Conservation (phyloP, 1,140 invertebrate genomes). For the Neuroterus valhalla region DNA sequence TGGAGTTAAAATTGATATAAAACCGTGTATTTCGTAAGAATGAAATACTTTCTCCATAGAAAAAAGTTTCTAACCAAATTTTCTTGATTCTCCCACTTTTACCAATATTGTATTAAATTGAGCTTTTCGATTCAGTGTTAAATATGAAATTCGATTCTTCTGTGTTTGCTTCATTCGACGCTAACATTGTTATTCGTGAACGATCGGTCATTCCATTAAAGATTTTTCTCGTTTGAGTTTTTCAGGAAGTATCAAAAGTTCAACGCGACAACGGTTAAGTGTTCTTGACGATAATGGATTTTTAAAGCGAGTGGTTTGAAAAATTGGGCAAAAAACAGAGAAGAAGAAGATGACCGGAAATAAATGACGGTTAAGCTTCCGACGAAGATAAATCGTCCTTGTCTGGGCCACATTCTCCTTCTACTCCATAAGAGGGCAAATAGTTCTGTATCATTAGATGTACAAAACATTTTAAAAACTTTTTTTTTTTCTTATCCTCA, state of each 20-base stretch:
- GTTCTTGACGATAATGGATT: constrained; percentile 42
- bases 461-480: neutral
- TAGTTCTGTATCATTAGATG: neutral
- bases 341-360: constrained; percentile 39
- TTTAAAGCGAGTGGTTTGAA: constrained; percentile 43
- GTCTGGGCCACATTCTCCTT: constrained; percentile 3
- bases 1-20: too few species aligned
- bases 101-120: neutral
- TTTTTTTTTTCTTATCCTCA: too few species aligned
- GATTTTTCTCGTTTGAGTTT: constrained; percentile 16
- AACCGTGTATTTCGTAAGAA: too few species aligned
- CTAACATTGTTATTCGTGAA: constrained; percentile 17
- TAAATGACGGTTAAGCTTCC: constrained; percentile 45
- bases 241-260: constrained; percentile 6
- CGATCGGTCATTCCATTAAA: constrained; percentile 25
- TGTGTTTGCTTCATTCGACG: constrained; percentile 20
- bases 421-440: neutral
- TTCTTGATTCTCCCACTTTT: too few species aligned
- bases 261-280: neutral
- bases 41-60: too few species aligned
- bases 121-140: neutral
- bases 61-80: too few species aligned
- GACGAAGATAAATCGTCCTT: constrained; percentile 54
- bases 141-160: neutral
- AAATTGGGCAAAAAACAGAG: constrained; percentile 38